These are phyloP conservation scores for Helicoverpa armigera DNA, from an alignment of 1,140 invertebrate species.

Conservation along the genomic window DNA sequence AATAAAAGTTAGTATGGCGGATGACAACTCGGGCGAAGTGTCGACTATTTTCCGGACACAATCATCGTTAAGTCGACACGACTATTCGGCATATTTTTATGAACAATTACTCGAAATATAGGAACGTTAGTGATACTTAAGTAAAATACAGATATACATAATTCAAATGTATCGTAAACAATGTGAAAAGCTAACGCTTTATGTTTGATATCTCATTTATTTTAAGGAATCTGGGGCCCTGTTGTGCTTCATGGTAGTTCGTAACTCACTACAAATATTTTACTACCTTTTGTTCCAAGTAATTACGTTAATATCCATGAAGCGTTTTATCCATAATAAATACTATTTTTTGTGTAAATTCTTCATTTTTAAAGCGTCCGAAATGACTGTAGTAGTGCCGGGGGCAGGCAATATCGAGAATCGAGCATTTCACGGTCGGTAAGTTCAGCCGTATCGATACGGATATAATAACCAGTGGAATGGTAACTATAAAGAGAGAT, in stretches of 20 bases:
- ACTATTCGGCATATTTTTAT: conserved; percentile 55
- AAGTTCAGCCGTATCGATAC: conserved; percentile 81
- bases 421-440: conserved; percentile 83
- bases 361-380: conserved; percentile 60
- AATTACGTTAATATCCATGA: conserved; percentile 31
- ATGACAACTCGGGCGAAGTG: conserved; percentile 55
- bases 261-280: conserved; percentile 21
- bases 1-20: conserved; percentile 56
- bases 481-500: conserved; percentile 86
- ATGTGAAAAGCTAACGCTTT: neutral
- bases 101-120: conserved; percentile 30
- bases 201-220: too few relatives aligned
- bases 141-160: conserved; percentile 10
- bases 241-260: neutral
- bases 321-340: conserved; percentile 39
- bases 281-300: conserved; percentile 20
- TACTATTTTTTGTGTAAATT: conserved; percentile 40
- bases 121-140: conserved; percentile 1
- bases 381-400: conserved; percentile 64
- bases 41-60: conserved; percentile 56
- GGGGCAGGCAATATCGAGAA: conserved; percentile 74
- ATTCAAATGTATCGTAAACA: neutral
- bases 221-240: too few relatives aligned
- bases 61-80: conserved; percentile 65
- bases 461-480: conserved; percentile 86